Conservation (phyloP, 2,113 vertebrate species). For the Forbesichthys agassizii region DNA sequence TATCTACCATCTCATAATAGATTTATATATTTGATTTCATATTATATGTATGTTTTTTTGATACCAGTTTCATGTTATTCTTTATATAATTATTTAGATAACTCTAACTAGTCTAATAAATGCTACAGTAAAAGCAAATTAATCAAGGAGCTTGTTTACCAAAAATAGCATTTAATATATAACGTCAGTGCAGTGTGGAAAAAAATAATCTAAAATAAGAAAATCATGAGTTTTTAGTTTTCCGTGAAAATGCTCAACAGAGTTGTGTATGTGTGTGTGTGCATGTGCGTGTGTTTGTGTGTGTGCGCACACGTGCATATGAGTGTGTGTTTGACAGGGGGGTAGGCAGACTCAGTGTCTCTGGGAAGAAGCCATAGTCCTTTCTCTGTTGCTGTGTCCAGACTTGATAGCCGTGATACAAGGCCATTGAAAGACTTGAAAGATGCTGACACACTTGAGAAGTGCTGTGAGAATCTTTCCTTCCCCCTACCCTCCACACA, state of each 20-base stretch:
- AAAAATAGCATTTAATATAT: too few species aligned
- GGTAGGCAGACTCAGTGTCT: constrained; percentile 68
- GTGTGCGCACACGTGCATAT: background rate
- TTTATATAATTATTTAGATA: too few species aligned
- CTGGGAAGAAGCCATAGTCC: constrained; percentile 64
- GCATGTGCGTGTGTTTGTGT: background rate
- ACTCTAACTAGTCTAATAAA: too few species aligned
- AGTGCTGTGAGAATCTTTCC: constrained; percentile 60
- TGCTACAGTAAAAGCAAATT: too few species aligned
- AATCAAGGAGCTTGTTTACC: too few species aligned
- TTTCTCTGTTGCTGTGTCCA: constrained; percentile 71
- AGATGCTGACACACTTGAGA: constrained; percentile 69
- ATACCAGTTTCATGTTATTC: too few species aligned
- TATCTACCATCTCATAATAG: too few species aligned
- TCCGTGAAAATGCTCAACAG: too few species aligned
- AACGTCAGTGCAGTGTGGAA: too few species aligned
- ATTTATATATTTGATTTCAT: too few species aligned
- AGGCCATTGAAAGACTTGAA: constrained; percentile 80
- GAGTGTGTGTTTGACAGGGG: background rate
- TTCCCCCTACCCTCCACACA: constrained; percentile 41
- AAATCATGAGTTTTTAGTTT: background rate
- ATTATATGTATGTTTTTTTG: too few species aligned
- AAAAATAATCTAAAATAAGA: background rate
- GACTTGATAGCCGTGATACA: constrained; percentile 78
- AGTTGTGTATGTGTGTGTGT: background rate